Evolutionary conservation across 2,888 invertebrate species (phyloP).

Genomic region (Tineola bisselliella): DNA sequence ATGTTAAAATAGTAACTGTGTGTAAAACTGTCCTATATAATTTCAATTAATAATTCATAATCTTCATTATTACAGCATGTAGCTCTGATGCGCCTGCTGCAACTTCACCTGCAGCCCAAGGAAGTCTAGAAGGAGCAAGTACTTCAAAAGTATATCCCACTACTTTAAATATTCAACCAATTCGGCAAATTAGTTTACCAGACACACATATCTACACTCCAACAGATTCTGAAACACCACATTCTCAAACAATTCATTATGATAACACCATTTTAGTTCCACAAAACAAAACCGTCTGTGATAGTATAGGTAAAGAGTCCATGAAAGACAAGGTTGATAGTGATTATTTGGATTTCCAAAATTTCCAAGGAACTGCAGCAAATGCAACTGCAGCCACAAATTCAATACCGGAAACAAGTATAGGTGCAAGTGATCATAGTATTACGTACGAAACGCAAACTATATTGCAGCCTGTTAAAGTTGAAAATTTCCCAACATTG

Average conservation of each 20-base stretch:
- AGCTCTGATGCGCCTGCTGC: conserved; percentile 32
- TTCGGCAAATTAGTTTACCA: conserved; percentile 57
- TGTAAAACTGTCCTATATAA: conserved; percentile 16
- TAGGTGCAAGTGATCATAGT: background rate
- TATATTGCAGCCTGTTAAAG: conserved; percentile 52
- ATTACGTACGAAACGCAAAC: conserved; percentile 20
- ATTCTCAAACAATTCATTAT: conserved; percentile 62
- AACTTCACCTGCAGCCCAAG: conserved; percentile 17
- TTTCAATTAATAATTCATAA: too few relatives aligned
- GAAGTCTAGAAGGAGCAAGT: conserved; percentile 17
- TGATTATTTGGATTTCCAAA: conserved; percentile 58
- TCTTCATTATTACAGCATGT: conserved; percentile 46
- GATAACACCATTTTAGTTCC: conserved; percentile 38
- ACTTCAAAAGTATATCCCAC: conserved; percentile 47
- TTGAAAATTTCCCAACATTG: conserved; percentile 52
- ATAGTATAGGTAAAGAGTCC: conserved; percentile 19
- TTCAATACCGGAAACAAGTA: conserved; percentile 14
- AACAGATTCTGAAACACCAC: conserved; percentile 59
- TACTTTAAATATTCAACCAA: conserved; percentile 47
- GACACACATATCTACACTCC: conserved; percentile 65
- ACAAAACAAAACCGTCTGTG: conserved; percentile 25
- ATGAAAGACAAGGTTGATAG: conserved; percentile 24
- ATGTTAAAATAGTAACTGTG: too few relatives aligned
- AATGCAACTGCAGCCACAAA: conserved; percentile 18
- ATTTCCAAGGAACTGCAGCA: conserved; percentile 35